Evolutionary conservation across 2,797 vertebrate species (phyloP).

Genomic region (Cygnus olor): DNA sequence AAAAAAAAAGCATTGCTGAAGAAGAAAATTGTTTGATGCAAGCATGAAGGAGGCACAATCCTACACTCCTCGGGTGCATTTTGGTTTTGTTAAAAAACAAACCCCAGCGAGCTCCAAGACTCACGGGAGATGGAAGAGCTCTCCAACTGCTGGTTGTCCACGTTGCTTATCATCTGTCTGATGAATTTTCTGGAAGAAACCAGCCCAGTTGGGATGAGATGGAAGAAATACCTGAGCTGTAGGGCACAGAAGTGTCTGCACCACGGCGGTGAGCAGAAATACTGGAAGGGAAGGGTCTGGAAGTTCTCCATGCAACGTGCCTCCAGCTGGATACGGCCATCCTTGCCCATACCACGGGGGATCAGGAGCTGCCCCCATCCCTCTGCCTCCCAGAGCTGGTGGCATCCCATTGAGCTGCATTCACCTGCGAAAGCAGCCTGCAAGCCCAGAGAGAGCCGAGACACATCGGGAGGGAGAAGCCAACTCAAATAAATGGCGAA

Average conservation of each 20-base stretch:
- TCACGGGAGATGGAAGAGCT: background rate
- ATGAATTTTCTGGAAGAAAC: background rate
- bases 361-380: background rate
- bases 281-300: background rate
- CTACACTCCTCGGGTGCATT: background rate
- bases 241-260: background rate
- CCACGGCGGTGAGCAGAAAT: background rate
- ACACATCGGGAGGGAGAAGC: conserved; percentile 29
- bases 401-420: fast-evolving
- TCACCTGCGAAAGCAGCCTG: background rate
- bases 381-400: background rate
- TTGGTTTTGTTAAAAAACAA: background rate
- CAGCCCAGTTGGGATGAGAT: background rate
- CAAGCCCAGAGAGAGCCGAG: background rate
- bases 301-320: background rate
- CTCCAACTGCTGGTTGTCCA: background rate
- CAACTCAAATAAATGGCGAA: conserved; percentile 56
- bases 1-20: background rate
- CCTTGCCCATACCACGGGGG: background rate
- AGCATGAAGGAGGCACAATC: background rate
- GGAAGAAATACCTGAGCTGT: background rate
- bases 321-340: background rate
- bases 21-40: background rate
- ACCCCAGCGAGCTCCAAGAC: background rate
- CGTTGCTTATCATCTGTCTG: background rate